phyloP scores from a whole-genome alignment of 2,113 vertebrate genomes.

The Setophaga petechia region DNA sequence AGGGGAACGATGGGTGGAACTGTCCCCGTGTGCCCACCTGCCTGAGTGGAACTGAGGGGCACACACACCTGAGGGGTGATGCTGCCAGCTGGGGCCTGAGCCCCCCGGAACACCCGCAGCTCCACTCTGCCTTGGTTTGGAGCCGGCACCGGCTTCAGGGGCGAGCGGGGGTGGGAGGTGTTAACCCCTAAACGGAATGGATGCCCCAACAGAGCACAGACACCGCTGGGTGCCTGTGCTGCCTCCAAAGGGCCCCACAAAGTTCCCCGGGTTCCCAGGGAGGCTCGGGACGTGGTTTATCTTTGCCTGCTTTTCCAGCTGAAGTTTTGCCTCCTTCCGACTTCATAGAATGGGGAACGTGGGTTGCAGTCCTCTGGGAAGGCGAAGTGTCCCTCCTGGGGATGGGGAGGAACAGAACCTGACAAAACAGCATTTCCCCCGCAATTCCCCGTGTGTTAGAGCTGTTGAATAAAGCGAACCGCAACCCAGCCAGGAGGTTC shows the following conservation, averaged over 20 bases:
- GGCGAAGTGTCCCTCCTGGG: not conserved
- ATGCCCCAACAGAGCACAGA: not conserved
- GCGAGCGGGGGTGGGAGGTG: fast-evolving
- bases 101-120: not conserved
- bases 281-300: not conserved
- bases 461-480: not conserved
- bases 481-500: not conserved
- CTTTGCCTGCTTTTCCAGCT: not conserved
- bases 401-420: not conserved
- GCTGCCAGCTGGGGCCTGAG: not conserved
- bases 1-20: not conserved
- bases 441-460: not conserved
- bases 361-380: not conserved
- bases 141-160: not conserved
- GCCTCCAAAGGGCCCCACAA: not conserved
- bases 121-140: fast-evolving
- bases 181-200: not conserved
- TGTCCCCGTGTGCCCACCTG: not conserved
- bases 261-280: not conserved
- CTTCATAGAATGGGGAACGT: not conserved
- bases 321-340: not conserved
- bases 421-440: not conserved
- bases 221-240: no score
- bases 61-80: fast-evolving
- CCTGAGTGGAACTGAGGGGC: fast-evolving